Conservation (phyloP, 2,797 vertebrate species). For the Eptatretus atami region DNA sequence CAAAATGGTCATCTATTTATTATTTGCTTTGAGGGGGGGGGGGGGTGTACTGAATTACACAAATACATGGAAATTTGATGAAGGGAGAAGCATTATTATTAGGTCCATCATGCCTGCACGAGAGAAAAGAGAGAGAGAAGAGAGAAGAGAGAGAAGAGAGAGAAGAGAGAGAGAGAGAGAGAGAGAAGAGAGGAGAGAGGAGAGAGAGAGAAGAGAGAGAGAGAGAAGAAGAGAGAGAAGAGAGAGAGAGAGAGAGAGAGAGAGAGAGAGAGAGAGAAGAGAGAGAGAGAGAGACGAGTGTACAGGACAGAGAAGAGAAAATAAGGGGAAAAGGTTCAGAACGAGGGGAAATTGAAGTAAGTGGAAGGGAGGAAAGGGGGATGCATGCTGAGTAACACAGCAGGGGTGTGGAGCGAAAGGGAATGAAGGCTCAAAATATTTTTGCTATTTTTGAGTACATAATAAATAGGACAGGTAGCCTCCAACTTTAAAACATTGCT, state of each 20-base stretch:
- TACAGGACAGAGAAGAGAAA: neutral
- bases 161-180: too few relatives aligned
- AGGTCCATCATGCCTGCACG: too few relatives aligned
- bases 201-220: neutral
- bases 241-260: too few relatives aligned
- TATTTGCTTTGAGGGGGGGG: too few relatives aligned
- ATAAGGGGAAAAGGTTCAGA: neutral
- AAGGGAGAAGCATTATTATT: too few relatives aligned
- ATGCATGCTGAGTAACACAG: neutral
- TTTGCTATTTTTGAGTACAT: too few relatives aligned
- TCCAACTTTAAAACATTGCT: too few relatives aligned
- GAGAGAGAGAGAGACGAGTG: neutral
- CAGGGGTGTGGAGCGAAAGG: neutral
- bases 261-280: neutral
- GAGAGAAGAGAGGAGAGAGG: neutral
- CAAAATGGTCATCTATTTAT: too few relatives aligned
- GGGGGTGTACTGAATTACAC: too few relatives aligned
- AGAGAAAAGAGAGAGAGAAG: neutral
- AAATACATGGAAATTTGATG: too few relatives aligned
- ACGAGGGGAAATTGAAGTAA: neutral
- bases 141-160: neutral
- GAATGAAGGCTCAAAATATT: too few relatives aligned
- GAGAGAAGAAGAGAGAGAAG: neutral
- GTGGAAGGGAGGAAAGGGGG: neutral
- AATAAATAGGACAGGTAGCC: too few relatives aligned